These are phyloP conservation scores for Poeciliopsis turrubarensis DNA, from an alignment of 2,113 vertebrate genomes.

Conservation along the genomic window DNA sequence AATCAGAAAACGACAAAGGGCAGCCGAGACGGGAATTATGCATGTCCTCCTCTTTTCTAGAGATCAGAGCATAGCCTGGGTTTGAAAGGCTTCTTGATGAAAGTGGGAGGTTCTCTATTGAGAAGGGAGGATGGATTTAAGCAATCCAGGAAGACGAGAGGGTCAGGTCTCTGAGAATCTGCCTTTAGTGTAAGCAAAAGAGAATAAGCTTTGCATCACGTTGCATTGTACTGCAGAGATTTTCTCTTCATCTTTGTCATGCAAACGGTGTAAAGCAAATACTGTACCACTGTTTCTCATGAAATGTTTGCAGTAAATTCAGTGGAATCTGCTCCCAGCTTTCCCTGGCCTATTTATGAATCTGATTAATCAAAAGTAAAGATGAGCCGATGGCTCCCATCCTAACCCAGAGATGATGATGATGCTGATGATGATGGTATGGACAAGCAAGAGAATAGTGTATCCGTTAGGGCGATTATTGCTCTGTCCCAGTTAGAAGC, in stretches of 20 bases:
- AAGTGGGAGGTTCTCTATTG: slow-evolving; percentile 15
- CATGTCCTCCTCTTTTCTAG: neutral
- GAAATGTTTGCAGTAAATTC: neutral
- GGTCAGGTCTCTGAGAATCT: slow-evolving; percentile 1
- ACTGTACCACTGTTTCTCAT: neutral
- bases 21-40: slow-evolving; percentile 35
- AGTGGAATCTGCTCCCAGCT: slow-evolving; percentile 40
- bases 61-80: slow-evolving; percentile 4
- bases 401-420: neutral
- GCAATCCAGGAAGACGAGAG: slow-evolving; percentile 5
- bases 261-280: neutral
- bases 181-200: too few relatives aligned
- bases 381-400: neutral
- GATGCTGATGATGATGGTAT: neutral
- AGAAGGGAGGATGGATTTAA: slow-evolving; percentile 16
- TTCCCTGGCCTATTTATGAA: slow-evolving; percentile 63
- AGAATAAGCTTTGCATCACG: too few relatives aligned
- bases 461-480: neutral
- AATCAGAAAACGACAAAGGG: slow-evolving; percentile 55
- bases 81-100: slow-evolving; percentile 29
- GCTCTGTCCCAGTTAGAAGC: slow-evolving; percentile 37
- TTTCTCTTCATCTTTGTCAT: too few relatives aligned
- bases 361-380: slow-evolving; percentile 56
- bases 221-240: neutral
- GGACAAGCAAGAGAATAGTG: neutral